Percentiles rank a stretch among this genome's conserved stretches.
These are phyloP conservation scores for Umimayanthus chanpuru DNA, from an alignment of 92 coral and sea anemone species.

Conservation along the genomic window DNA sequence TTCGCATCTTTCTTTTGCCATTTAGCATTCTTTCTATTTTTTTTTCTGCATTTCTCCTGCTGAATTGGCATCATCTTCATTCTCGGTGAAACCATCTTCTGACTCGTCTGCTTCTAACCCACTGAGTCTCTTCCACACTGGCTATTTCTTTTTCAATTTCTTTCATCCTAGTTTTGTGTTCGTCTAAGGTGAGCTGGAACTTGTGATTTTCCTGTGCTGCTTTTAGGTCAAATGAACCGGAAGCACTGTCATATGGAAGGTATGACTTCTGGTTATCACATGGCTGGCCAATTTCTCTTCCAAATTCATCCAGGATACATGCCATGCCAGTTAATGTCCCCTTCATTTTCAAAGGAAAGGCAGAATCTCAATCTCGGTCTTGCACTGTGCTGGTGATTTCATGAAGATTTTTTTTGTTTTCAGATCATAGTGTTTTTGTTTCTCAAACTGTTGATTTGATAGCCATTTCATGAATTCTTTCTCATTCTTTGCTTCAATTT, in stretches of 20 bases:
- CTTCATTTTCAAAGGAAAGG: constrained; percentile 37
- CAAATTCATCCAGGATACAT: constrained; percentile 39
- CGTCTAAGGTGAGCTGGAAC: constrained; percentile 1
- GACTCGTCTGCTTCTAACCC: too few relatives aligned
- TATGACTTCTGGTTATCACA: neutral
- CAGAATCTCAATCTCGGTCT: constrained; percentile 28
- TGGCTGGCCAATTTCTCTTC: constrained; percentile 8
- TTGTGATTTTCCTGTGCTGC: constrained; percentile 31
- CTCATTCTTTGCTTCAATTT: neutral
- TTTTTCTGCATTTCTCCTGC: neutral
- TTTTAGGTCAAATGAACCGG: constrained; percentile 20
- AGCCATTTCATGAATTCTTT: neutral
- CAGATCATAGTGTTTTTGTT: constrained; percentile 5
- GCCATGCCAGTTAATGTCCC: constrained; percentile 30
- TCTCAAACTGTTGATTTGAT: neutral
- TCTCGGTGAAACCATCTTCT: too few relatives aligned
- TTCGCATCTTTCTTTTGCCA: constrained; percentile 28
- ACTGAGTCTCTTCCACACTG: neutral
- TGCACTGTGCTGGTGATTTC: neutral
- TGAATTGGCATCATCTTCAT: constrained; percentile 38
- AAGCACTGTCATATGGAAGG: constrained; percentile 38
- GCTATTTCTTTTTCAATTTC: neutral
- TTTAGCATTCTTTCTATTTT: neutral
- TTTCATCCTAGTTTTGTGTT: neutral
- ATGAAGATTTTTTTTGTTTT: neutral